phyloP scores from a whole-genome alignment of 2,113 vertebrate genomes.

The Rissa tridactyla region DNA sequence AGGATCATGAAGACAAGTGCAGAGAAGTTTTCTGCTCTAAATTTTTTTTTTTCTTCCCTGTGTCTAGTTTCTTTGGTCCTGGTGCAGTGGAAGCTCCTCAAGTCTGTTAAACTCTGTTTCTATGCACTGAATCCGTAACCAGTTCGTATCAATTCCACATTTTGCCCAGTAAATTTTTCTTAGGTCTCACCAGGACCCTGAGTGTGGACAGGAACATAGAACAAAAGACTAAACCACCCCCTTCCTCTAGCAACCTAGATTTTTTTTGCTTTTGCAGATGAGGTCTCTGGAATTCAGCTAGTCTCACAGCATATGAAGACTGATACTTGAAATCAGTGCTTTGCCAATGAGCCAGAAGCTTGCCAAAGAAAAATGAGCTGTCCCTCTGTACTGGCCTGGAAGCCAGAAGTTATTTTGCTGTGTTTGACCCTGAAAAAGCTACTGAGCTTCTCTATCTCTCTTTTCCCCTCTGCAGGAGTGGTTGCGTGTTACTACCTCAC shows the following conservation, averaged over 20 bases:
- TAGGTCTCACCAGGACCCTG: background rate
- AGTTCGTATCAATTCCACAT: background rate
- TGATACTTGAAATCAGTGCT: background rate
- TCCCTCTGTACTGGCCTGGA: background rate
- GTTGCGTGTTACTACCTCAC: background rate
- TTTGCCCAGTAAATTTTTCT: background rate
- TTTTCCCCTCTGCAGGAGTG: background rate
- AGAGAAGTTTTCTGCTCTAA: background rate
- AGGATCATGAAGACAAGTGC: background rate
- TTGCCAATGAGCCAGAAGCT: background rate
- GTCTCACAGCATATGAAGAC: background rate
- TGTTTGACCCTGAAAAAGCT: constrained; percentile 34
- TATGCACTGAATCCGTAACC: background rate
- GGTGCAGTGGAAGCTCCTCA: background rate
- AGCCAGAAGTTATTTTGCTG: background rate
- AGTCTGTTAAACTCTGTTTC: background rate
- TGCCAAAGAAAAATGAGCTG: background rate
- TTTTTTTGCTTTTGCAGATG: background rate
- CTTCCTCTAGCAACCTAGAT: background rate
- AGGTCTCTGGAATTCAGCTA: background rate
- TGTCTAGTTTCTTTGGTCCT: background rate
- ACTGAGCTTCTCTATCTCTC: background rate
- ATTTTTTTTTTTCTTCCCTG: background rate
- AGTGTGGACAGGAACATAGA: background rate
- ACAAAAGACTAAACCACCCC: background rate